These are phyloP conservation scores for Noturus placidus DNA, from an alignment of 2,113 vertebrate species.

Conservation along the genomic window DNA sequence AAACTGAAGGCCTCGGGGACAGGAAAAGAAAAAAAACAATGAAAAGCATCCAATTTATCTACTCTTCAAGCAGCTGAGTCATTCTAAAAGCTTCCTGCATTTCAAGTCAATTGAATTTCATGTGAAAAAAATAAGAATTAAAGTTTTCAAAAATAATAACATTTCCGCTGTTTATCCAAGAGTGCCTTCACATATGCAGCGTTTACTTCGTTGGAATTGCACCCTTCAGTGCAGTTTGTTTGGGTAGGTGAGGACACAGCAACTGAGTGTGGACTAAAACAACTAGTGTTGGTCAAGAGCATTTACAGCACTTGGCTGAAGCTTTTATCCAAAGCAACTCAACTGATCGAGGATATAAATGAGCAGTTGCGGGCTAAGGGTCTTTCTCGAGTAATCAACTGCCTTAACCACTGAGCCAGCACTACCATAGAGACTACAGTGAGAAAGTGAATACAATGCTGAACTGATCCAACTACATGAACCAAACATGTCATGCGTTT, in stretches of 20 bases:
- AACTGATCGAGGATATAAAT: background rate
- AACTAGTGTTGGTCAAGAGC: background rate
- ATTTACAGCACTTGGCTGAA: background rate
- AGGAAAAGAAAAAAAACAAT: background rate
- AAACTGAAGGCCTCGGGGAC: constrained; percentile 1
- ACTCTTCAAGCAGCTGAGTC: constrained; percentile 15
- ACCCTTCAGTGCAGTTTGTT: background rate
- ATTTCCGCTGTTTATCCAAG: background rate
- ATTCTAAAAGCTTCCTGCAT: background rate
- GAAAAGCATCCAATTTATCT: constrained; percentile 27
- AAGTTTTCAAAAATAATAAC: background rate
- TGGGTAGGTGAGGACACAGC: background rate
- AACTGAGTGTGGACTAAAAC: background rate
- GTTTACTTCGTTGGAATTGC: background rate
- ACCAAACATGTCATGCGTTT: background rate
- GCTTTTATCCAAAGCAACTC: background rate
- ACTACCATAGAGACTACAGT: background rate
- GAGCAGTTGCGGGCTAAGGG: background rate
- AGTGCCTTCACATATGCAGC: background rate
- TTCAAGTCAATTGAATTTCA: constrained; percentile 16
- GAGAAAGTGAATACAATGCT: background rate
- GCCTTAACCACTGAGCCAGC: background rate
- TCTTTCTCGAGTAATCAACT: background rate
- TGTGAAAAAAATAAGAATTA: background rate
- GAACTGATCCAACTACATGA: background rate